Conservation (phyloP, 2,888 invertebrate genomes). For the Camponotus fellah region DNA sequence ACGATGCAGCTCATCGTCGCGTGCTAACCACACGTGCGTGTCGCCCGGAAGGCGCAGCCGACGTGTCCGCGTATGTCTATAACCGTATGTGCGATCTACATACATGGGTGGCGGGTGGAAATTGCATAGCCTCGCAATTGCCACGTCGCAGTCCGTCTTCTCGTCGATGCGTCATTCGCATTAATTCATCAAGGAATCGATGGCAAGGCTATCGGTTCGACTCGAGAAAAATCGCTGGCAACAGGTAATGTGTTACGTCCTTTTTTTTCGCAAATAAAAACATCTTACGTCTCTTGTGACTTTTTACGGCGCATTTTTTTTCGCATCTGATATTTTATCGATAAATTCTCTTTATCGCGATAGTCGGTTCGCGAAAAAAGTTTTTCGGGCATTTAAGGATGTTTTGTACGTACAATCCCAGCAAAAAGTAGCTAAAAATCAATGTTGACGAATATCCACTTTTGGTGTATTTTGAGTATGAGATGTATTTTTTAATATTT, state of each 20-base stretch:
- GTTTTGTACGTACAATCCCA: no score
- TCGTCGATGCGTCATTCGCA: slow-evolving; percentile 23
- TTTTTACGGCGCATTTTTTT: not conserved
- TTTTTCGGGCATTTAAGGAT: not conserved
- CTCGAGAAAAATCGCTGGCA: not conserved
- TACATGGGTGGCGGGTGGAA: not conserved
- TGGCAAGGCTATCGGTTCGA: not conserved
- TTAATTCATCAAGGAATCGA: not conserved
- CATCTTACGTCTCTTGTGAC: no score
- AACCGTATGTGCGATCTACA: slow-evolving; percentile 12
- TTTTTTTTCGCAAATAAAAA: not conserved
- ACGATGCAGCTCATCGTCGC: slow-evolving; percentile 49
- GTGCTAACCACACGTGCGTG: slow-evolving; percentile 56
- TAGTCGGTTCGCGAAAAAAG: not conserved
- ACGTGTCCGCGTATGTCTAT: slow-evolving; percentile 17
- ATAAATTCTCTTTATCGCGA: not conserved
- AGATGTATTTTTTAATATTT: no score
- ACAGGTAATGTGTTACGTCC: not conserved
- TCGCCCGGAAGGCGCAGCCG: slow-evolving; percentile 63
- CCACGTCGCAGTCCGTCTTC: slow-evolving; percentile 18
- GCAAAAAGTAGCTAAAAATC: no score
- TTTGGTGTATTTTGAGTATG: no score
- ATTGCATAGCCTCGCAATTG: slow-evolving; percentile 49
- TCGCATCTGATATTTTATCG: not conserved
- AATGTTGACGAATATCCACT: no score